Conservation (phyloP, 2,113 vertebrate species). For the Plecotus auritus region DNA sequence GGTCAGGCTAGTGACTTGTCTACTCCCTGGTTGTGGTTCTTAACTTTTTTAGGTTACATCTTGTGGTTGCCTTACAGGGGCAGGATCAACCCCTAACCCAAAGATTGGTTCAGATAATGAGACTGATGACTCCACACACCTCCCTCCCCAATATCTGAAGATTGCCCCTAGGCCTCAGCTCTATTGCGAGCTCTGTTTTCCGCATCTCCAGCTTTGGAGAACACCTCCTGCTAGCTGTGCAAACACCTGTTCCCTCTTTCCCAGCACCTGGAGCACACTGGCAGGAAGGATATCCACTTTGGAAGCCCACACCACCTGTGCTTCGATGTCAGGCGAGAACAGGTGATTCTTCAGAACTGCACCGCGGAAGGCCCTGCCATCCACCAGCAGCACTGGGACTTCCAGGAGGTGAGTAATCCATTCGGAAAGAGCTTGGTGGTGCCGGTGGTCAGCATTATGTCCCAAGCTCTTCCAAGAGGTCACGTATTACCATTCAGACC, state of each 20-base stretch:
- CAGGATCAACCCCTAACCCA: background rate
- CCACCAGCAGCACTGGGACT: conserved; percentile 84
- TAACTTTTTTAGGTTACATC: background rate
- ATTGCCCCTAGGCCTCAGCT: background rate
- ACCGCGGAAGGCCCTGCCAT: conserved; percentile 58
- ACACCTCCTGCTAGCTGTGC: background rate
- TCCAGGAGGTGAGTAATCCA: conserved; percentile 80
- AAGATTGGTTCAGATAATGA: background rate
- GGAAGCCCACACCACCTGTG: conserved; percentile 79
- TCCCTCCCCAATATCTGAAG: background rate
- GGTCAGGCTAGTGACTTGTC: background rate
- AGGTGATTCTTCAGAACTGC: conserved; percentile 84
- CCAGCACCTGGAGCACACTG: conserved; percentile 87
- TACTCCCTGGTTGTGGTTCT: background rate
- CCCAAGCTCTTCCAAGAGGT: background rate
- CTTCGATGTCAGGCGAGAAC: conserved; percentile 80
- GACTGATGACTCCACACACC: background rate
- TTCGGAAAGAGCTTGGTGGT: background rate
- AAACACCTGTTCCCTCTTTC: conserved; percentile 38
- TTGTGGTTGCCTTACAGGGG: background rate
- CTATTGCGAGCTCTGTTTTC: background rate
- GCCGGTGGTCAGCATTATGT: rapidly evolving
- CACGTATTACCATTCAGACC: rapidly evolving
- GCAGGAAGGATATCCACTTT: conserved; percentile 83
- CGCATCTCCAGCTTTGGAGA: background rate